phyloP scores from a whole-genome alignment of 2,888 invertebrate species.

The Epistrophella euchroma region DNA sequence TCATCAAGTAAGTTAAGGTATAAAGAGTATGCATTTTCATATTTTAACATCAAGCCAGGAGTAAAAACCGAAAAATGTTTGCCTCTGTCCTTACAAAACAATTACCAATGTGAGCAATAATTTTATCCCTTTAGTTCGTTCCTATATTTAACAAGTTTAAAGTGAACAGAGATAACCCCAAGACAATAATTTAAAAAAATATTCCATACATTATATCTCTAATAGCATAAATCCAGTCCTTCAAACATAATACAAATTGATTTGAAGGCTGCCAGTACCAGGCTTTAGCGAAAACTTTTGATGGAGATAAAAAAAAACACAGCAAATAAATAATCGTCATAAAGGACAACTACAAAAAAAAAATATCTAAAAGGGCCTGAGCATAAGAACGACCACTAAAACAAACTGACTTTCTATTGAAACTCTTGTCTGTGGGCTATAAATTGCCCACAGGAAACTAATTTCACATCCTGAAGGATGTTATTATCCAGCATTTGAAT shows the following conservation, averaged over 20 bases:
- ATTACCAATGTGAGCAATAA: neutral
- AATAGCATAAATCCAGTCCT: slow-evolving; percentile 5
- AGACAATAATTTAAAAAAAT: neutral
- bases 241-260: slow-evolving; percentile 27
- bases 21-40: neutral
- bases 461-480: slow-evolving; percentile 72
- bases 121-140: neutral
- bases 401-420: slow-evolving; percentile 45
- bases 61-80: neutral
- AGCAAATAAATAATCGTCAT: slow-evolving; percentile 14
- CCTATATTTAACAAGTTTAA: neutral
- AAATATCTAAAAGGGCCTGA: slow-evolving; percentile 11
- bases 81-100: neutral
- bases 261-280: slow-evolving; percentile 38
- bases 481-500: slow-evolving; percentile 66
- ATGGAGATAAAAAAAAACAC: neutral
- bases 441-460: slow-evolving; percentile 75
- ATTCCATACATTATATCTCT: neutral
- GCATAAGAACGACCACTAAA: slow-evolving; percentile 33
- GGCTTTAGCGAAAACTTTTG: neutral
- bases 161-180: slow-evolving; percentile 3
- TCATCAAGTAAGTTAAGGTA: neutral
- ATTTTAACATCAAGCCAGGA: neutral
- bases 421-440: slow-evolving; percentile 43
- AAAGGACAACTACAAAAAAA: slow-evolving; percentile 7